Base-by-base conservation (phyloP, 2,797 vertebrate species). In the Hydrocynus forskahlii region DNA sequence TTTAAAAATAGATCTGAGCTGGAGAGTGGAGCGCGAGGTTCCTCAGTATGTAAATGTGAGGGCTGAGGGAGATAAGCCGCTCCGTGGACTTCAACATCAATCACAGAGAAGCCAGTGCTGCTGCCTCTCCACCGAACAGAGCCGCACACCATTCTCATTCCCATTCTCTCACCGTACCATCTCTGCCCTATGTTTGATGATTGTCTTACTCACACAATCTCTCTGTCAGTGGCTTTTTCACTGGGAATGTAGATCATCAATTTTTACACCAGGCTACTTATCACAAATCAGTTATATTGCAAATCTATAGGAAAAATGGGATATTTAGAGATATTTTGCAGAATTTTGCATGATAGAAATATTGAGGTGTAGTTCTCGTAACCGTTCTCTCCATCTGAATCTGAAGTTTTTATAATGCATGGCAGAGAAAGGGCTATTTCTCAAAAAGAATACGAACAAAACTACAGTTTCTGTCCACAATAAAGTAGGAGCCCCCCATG, bases 1-100 rank as follows among this genome's bases (percentile, higher is more conserved):
- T 87, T 87, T 87, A 87, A 87, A 87, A 87, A 87, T 87, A 85
- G 80, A 87, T 87, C 84, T 85, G 86, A 87, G 86, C 70, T 76
- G 73, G 81, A 84, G 72, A 85, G 82, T 70, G 40, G 75, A 80
- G 76, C 62, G 82, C 43, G 67, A 80, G 82, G 82, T 73, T 85
- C 69, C 71, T 70, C 80, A 77, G 75, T 84, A 87, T 87, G 86
- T 85, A 87, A 87, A 87, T 85, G 86, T 80, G 62, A 85, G 78
- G 78, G 82, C 80, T 84, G 78, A 87, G 86, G 82, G 85, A 86
- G 84, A 86, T 79, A 84, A 85, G 82, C 73, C 73, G 80, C 79
- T 80, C 72, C 73, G 59, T 84, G 87, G 86, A 85, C 87, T 81
- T 88, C 87, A 79, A 85, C 86, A 87, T 88, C 86, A 88, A 88